Conservation (phyloP, 2,113 vertebrate genomes). For the Pseudonaja textilis region DNA sequence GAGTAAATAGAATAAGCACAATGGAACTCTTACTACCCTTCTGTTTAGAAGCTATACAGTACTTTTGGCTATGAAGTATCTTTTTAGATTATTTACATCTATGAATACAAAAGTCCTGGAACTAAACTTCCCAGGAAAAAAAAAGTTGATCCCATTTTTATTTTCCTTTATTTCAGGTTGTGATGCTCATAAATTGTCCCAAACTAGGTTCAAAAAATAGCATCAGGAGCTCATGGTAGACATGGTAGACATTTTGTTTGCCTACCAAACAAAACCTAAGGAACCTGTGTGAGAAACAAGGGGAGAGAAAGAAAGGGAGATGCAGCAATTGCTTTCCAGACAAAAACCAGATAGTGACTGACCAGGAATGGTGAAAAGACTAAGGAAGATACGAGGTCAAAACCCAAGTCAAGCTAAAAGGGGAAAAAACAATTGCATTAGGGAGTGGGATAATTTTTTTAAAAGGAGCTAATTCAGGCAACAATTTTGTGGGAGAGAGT, state of each 20-base stretch:
- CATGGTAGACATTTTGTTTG: not conserved
- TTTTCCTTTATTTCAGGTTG: not conserved
- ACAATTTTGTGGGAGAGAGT: not conserved
- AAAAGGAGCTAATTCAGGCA: not conserved
- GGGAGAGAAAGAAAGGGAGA: conserved; percentile 14
- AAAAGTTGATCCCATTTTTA: not conserved
- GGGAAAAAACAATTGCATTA: not conserved
- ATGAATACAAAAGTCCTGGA: not conserved
- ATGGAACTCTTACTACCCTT: conserved; percentile 46
- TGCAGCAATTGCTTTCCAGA: conserved; percentile 39
- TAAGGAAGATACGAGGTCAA: conserved; percentile 27
- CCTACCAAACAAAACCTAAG: not conserved
- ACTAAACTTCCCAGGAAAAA: conserved; percentile 23
- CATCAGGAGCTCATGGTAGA: not conserved
- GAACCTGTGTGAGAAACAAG: conserved; percentile 22
- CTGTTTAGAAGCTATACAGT: conserved; percentile 40
- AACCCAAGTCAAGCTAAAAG: not conserved
- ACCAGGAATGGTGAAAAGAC: not conserved
- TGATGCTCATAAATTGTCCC: not conserved
- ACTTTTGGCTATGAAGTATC: conserved; percentile 50
- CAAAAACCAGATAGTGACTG: conserved; percentile 7
- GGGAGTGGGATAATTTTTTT: conserved; percentile 17
- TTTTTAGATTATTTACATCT: conserved; percentile 35
- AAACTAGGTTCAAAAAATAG: not conserved
- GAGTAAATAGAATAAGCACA: conserved; percentile 53